Evolutionary conservation across 1,140 invertebrate genomes (phyloP), one percentile per base, ranked within the genome.

Genomic region (Goniozus legneri): DNA sequence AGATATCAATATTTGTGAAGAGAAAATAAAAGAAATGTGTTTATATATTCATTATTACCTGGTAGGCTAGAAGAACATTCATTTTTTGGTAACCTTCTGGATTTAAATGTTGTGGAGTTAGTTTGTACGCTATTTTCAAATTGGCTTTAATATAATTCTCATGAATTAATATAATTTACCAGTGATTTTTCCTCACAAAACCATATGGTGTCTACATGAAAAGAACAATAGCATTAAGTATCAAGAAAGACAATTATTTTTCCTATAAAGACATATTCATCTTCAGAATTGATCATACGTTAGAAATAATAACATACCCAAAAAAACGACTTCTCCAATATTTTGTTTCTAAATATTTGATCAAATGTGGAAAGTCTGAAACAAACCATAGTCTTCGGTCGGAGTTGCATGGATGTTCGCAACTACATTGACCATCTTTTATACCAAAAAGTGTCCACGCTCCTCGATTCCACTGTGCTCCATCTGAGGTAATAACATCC

Each of bases 381-480:
- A 40, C 37, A 47, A 52, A 52, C 44, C 40, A 52, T 2, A 46
- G 22, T 6, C 43, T 31, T 2, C 43, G 30, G 13, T 24, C 10
- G 4, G n/a, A 10, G 14, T 42, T 21, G 8, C 22, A 12, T 3
- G 20, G 13, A 39, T 44, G 40, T 10, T 35, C 20, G 22, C 12
- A 16, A 15, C 38, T 47, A 1, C 43, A 27, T n/a, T 3, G 22
- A 12, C 43, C 15, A 4, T 40, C 45, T 6, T 10, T 40, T 12
- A 57, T 27, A 3, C 47, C 50, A 41, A 54, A 57, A 4, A 38
- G 12, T 4, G 42, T 37, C 51, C 51, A 54, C 44, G 50, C 50
- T 3, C 13, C 12, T 15, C 44, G 20, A 44, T 57, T 54, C 47
- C 47, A 53, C 3, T 36, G 19, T 0, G 51, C 47, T 3, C 39